Evolutionary conservation across 2,797 vertebrate genomes (phyloP).

Genomic region (Falco rusticolus): DNA sequence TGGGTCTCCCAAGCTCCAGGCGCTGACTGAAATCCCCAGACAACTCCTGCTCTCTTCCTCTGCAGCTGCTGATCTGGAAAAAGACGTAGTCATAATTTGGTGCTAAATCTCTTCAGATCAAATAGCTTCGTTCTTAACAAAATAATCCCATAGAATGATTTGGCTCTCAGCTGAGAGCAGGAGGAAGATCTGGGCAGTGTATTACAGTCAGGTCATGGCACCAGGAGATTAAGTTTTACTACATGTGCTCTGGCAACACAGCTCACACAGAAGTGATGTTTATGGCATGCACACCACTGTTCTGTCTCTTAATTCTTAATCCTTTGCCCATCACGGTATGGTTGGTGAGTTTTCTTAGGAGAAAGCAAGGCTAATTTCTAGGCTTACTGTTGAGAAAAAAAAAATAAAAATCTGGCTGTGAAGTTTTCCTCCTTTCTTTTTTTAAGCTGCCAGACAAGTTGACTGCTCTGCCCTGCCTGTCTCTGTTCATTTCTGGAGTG

Average conservation of each 20-base stretch:
- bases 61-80: accelerated
- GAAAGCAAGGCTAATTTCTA: slow-evolving; percentile 4
- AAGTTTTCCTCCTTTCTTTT: background rate
- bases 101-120: slow-evolving; percentile 44
- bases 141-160: slow-evolving; percentile 20
- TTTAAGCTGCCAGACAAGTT: background rate
- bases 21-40: background rate
- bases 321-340: background rate
- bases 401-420: background rate
- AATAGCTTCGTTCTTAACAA: slow-evolving; percentile 17
- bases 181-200: slow-evolving; percentile 48
- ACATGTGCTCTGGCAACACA: background rate
- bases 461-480: background rate
- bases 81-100: background rate
- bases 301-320: slow-evolving; percentile 2
- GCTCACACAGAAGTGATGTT: background rate
- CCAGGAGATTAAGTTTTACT: slow-evolving; percentile 57
- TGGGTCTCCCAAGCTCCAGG: background rate
- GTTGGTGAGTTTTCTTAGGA: background rate
- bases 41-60: background rate
- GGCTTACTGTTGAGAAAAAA: background rate
- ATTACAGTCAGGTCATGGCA: slow-evolving; percentile 30
- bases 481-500: background rate
- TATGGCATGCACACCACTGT: background rate
- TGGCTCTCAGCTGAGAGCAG: slow-evolving; percentile 20